phyloP scores from a whole-genome alignment of 2,113 vertebrate species.

The Syrmaticus mikado region DNA sequence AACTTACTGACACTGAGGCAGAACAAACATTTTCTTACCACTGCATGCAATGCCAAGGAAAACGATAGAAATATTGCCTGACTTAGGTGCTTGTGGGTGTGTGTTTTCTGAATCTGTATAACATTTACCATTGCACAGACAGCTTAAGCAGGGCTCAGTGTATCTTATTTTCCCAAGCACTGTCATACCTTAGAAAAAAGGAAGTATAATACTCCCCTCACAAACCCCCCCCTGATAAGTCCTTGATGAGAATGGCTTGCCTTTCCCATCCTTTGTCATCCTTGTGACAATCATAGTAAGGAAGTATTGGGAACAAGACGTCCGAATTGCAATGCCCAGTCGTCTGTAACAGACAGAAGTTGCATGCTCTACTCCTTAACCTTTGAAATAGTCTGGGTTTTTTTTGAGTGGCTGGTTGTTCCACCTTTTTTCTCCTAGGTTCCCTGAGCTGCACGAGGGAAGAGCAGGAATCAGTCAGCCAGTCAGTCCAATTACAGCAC shows the following conservation, averaged over 20 bases:
- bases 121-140: not conserved
- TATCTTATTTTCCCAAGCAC: not conserved
- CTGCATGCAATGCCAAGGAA: not conserved
- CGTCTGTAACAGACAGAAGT: conserved; percentile 63
- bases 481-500: conserved; percentile 69
- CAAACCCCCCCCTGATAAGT: not conserved
- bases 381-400: conserved; percentile 59
- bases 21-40: not conserved
- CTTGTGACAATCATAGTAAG: conserved; percentile 36
- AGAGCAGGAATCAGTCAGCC: conserved; percentile 66
- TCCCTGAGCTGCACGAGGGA: conserved; percentile 32
- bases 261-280: conserved; percentile 34
- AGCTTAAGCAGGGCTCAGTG: not conserved
- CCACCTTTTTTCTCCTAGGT: conserved; percentile 61
- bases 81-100: not conserved
- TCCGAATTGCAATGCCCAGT: conserved; percentile 46
- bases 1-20: not conserved
- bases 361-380: conserved; percentile 64
- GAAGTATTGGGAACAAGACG: conserved; percentile 63
- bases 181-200: not conserved
- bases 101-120: not conserved
- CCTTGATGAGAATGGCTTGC: not conserved
- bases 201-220: not conserved
- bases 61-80: not conserved
- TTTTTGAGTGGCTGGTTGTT: conserved; percentile 68